Base-by-base conservation (phyloP, 53 echinoderm and acorn worm species). In the Stichopus horrens region DNA sequence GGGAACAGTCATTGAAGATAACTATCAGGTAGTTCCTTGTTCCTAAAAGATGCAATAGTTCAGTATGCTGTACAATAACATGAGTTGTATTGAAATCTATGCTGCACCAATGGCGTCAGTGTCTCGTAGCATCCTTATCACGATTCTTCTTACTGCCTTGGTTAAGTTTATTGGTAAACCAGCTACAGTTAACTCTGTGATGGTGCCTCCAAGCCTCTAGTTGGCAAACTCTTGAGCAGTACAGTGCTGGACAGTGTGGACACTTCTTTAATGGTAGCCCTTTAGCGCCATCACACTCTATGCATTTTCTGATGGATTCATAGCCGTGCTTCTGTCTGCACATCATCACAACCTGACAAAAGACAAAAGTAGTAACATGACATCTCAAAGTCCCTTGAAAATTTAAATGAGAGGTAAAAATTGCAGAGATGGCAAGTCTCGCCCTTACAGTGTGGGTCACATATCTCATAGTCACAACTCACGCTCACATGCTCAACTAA, bases 141-240 rank as follows among this genome's bases (percentile, higher is more conserved):
- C 7, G 77, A 54, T 54, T 54, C 11, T 76, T 54, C 37, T 1
- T 37, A 37, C 2, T 37, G 37, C 37, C 37, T 37, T 37, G 37
- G 2, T 37, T 37, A 37, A 37, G 37, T 76, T 21, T 6, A 9
- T 54, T 54, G 23, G 21, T 76, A 76, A 54, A 85, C 87, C 87
- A 75, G 7, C 73, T 52, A 60, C 94, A 94, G 53, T 92, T 92
- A 13, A 76, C 79, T 91, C 90, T 95, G 88, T 97, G 97, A 71
- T 92, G 91, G 54, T 92, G 94, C 9, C 80, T 92, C 97, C 97
- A 97, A 0, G 97, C 94, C 2, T 86, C 83, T 14, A 93, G 88
- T 89, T 97, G 97, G 75, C 97, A 97, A 9, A 90, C 91, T 9
- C 94, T 83, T 66, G 94, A 91, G 83, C 97, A 97, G 73, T 97